Evolutionary conservation across 2,797 vertebrate genomes (phyloP).

Genomic region (Gobionotothen gibberifrons): DNA sequence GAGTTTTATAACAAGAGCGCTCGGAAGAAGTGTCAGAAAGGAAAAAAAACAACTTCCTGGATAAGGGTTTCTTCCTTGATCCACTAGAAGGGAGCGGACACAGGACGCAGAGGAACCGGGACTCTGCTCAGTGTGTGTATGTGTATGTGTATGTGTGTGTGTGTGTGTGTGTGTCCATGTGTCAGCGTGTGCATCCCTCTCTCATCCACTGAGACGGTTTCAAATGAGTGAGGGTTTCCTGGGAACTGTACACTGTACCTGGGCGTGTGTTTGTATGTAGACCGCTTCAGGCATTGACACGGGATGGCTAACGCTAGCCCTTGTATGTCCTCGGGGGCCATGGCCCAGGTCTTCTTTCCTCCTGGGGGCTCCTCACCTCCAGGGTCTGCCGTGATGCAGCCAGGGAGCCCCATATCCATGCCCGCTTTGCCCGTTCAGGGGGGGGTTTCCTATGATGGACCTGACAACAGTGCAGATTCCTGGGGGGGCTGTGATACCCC

Average conservation of each 20-base stretch:
- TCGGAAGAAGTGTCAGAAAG: constrained; percentile 43
- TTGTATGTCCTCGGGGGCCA: constrained; percentile 75
- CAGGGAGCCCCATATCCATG: constrained; percentile 66
- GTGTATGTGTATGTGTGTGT: constrained; percentile 28
- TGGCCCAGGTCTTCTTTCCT: constrained; percentile 80
- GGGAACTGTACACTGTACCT: constrained; percentile 40
- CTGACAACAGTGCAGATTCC: constrained; percentile 54
- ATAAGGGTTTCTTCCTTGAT: constrained; percentile 63
- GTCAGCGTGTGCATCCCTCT: constrained; percentile 32
- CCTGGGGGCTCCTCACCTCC: constrained; percentile 73
- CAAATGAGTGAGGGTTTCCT: constrained; percentile 65
- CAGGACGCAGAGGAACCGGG: constrained; percentile 52
- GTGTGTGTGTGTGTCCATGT: constrained; percentile 35
- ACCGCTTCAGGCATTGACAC: constrained; percentile 39
- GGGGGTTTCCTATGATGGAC: constrained; percentile 68
- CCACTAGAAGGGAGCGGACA: constrained; percentile 55
- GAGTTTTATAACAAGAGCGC: constrained; percentile 33
- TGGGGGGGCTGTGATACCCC: constrained; percentile 52
- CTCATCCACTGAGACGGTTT: constrained; percentile 48
- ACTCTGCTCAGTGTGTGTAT: constrained; percentile 27
- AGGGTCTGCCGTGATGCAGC: constrained; percentile 71
- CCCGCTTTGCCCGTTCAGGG: constrained; percentile 44
- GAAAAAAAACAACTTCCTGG: constrained; percentile 68
- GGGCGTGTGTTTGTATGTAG: constrained; percentile 56
- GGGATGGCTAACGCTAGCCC: constrained; percentile 84